Conservation (phyloP, 53 echinoderm and acorn worm species). For the Antedon mediterranea region DNA sequence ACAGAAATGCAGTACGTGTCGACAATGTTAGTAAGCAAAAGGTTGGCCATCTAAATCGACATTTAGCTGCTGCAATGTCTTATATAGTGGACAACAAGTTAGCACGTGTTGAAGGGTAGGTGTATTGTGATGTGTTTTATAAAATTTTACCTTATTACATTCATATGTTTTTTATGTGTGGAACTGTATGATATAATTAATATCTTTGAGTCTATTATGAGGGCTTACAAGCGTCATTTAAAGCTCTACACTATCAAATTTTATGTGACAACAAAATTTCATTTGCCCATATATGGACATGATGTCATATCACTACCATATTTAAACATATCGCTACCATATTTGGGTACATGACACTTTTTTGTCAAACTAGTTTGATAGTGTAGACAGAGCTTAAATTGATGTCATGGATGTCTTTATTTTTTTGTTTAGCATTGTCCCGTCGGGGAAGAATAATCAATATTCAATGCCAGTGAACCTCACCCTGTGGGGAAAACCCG, state of each 20-base stretch:
- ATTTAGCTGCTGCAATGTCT: slow-evolving; percentile 48
- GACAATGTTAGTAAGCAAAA: slow-evolving; percentile 66
- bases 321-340: too few relatives aligned
- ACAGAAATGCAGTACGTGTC: slow-evolving; percentile 62
- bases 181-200: too few relatives aligned
- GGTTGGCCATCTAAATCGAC: slow-evolving; percentile 87
- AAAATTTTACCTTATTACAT: too few relatives aligned
- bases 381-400: neutral
- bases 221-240: too few relatives aligned
- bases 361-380: neutral
- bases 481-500: slow-evolving; percentile 50
- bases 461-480: slow-evolving; percentile 76
- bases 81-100: slow-evolving; percentile 60
- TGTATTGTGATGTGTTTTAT: too few relatives aligned
- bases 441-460: slow-evolving; percentile 47
- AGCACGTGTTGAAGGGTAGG: slow-evolving; percentile 76
- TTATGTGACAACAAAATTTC: too few relatives aligned
- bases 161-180: too few relatives aligned
- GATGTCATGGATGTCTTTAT: neutral
- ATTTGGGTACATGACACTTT: neutral
- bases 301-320: too few relatives aligned
- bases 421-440: slow-evolving; percentile 40
- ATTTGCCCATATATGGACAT: too few relatives aligned
- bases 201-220: too few relatives aligned
- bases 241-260: too few relatives aligned